Evolutionary conservation across 2,113 vertebrate genomes (phyloP), one percentile per base, ranked within the genome.

Genomic region (Melanotaenia duboulayi): DNA sequence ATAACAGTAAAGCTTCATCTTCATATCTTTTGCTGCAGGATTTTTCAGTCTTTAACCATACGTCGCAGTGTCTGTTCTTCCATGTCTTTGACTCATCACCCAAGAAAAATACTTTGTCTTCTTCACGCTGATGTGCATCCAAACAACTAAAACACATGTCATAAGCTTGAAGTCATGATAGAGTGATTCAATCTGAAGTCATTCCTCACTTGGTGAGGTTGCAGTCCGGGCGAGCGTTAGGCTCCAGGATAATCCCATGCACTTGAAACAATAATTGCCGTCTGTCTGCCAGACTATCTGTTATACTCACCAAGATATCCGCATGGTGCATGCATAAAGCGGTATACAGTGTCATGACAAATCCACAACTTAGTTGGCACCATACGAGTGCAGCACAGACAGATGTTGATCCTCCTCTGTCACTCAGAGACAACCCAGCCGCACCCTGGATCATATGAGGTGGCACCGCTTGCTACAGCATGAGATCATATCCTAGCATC

Each of bases 401-500:
- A 90, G 84, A 89, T 87, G 91, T 89, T 83, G 65, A 52, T 40
- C 71, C 65, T 83, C 42, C 65, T 46, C 22, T 75, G 83, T 79
- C 65, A 72, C 71, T 70, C 66, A 14, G 40, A 66, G 73, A 60
- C 64, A 48, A 35, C 56, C 16, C 37, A 23, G 32, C 70, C 81
- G 57, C 87, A 69, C 72, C 79, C 76, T 65, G 82, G 87, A 83
- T 88, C 83, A 81, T 68, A 74, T 77, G 80, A 87, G 79, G 68
- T 71, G 74, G 79, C 83, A 83, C 56, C 64, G 1, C 61, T 71
- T 44, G 62, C 56, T 74, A 51, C 49, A 10, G 24, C 67, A 82
- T 87, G 87, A 88, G 68, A 56, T 86, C 87, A 88, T 83, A 71
- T 82, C 78, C 59, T 40, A 72, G 68, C 80, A 74, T 79, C 76